These are phyloP conservation scores for Platalea minor DNA, from an alignment of 2,797 vertebrate species.

Conservation along the genomic window DNA sequence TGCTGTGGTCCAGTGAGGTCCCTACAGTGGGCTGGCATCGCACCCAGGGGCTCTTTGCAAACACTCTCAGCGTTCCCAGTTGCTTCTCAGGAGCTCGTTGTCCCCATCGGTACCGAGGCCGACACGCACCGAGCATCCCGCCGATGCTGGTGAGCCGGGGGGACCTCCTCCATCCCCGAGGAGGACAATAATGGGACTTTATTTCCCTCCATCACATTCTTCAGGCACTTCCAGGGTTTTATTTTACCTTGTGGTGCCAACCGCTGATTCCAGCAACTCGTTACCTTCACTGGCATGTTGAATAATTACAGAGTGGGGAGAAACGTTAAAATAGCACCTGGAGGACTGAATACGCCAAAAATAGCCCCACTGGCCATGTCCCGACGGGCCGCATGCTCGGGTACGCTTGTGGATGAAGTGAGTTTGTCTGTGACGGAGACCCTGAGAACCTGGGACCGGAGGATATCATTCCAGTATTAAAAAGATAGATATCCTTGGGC, in stretches of 20 bases:
- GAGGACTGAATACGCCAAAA: neutral
- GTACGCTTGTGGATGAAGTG: neutral
- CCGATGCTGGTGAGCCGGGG: rapidly evolving
- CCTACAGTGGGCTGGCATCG: rapidly evolving
- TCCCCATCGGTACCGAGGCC: rapidly evolving
- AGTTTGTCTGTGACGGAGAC: neutral
- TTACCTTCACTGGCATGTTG: neutral
- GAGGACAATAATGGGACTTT: neutral
- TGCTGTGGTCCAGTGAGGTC: neutral
- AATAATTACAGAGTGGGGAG: constrained; percentile 3
- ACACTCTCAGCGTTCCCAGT: neutral
- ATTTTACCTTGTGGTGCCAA: constrained; percentile 6
- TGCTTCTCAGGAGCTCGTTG: rapidly evolving
- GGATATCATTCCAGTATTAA: neutral
- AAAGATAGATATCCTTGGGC: neutral
- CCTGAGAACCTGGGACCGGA: neutral
- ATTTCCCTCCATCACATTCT: neutral
- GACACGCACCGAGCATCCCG: rapidly evolving
- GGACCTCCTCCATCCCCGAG: neutral
- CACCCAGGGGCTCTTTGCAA: neutral
- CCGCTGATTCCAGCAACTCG: neutral
- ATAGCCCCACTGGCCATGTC: neutral
- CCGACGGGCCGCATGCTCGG: rapidly evolving
- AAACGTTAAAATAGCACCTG: neutral
- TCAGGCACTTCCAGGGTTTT: neutral